Conservation (phyloP, 2,797 vertebrate species). For the Scleropages formosus region DNA sequence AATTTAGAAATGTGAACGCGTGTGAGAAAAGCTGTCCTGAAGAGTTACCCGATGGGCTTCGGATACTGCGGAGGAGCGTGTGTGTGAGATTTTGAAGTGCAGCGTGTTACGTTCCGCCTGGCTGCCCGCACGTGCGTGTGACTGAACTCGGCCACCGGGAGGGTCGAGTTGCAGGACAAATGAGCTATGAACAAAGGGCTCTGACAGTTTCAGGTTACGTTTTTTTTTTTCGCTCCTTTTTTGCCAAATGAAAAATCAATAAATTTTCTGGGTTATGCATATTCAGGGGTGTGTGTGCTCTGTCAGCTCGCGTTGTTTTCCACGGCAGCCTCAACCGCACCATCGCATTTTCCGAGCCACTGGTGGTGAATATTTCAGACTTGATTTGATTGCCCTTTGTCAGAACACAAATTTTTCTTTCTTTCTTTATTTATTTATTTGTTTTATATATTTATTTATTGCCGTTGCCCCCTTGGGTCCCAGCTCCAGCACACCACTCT, state of each 20-base stretch:
- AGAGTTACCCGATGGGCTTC: no score
- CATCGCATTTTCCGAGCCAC: slow-evolving; percentile 90
- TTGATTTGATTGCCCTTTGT: slow-evolving; percentile 94
- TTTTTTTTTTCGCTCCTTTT: slow-evolving; percentile 62
- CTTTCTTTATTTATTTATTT: slow-evolving; percentile 50
- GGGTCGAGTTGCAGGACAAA: slow-evolving; percentile 78
- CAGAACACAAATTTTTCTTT: no score
- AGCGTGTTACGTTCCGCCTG: slow-evolving; percentile 63
- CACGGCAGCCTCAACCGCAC: slow-evolving; percentile 88
- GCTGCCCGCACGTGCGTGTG: slow-evolving; percentile 95
- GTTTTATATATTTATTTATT: no score
- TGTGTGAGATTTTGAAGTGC: no score
- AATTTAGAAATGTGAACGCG: no score
- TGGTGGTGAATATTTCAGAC: slow-evolving; percentile 98
- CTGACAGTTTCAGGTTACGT: slow-evolving; percentile 98
- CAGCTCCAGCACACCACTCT: slow-evolving; percentile 46
- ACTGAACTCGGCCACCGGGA: slow-evolving; percentile 44
- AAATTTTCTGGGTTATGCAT: slow-evolving; percentile 94
- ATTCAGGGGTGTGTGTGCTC: slow-evolving; percentile 89
- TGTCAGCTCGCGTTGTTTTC: slow-evolving; percentile 65
- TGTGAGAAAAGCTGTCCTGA: no score
- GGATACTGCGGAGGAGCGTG: no score
- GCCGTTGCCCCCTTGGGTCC: no score
- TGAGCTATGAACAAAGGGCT: slow-evolving; percentile 95
- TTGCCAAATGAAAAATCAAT: slow-evolving; percentile 98